Conservation (phyloP, 2,113 vertebrate species). For the Rissa tridactyla region DNA sequence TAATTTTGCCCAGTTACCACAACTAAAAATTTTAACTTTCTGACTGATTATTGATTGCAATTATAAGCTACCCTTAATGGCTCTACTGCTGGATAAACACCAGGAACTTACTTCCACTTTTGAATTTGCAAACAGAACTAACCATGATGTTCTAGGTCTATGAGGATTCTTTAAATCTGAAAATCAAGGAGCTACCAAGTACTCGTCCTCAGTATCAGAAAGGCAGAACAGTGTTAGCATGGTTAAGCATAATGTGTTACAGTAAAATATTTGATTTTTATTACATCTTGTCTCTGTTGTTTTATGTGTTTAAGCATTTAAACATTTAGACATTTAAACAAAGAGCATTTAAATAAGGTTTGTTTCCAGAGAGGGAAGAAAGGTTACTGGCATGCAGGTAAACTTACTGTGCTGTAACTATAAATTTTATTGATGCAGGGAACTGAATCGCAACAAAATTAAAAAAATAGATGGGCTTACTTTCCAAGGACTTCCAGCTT, state of each 20-base stretch:
- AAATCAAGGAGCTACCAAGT: neutral
- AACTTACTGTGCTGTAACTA: neutral
- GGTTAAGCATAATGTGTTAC: neutral
- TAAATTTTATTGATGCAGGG: constrained; percentile 72
- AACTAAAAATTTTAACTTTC: neutral
- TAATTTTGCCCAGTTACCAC: neutral
- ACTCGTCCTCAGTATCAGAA: neutral
- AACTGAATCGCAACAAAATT: constrained; percentile 92
- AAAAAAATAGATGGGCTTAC: constrained; percentile 89
- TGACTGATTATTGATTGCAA: neutral
- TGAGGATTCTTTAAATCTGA: neutral
- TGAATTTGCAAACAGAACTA: neutral
- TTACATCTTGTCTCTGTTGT: neutral
- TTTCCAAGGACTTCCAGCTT: constrained; percentile 89
- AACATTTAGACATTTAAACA: too few species aligned
- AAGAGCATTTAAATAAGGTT: neutral
- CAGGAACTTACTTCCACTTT: neutral
- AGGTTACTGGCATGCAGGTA: neutral
- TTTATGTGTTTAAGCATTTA: neutral
- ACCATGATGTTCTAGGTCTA: neutral
- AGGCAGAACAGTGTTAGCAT: neutral
- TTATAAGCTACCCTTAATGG: neutral
- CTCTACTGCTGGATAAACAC: neutral
- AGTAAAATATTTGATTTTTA: neutral
- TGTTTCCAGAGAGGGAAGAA: neutral